These are phyloP conservation scores for Sylvilagus bachmani DNA, from an alignment of 2,113 vertebrate genomes.

Conservation along the genomic window DNA sequence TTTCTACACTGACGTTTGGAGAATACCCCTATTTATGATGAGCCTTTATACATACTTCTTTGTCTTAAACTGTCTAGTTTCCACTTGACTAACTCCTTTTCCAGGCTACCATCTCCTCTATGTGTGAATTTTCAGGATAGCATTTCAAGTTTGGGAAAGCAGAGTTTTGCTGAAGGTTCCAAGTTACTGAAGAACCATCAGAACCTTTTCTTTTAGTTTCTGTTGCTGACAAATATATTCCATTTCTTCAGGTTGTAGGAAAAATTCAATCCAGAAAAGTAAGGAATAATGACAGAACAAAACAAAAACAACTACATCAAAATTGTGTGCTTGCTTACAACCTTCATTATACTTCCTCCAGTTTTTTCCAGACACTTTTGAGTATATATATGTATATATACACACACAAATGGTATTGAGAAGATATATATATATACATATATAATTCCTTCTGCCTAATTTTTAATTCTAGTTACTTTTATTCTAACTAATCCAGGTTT, in stretches of 20 bases:
- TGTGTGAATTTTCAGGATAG: neutral
- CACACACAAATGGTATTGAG: no score
- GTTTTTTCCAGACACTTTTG: conserved; percentile 55
- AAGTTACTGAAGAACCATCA: neutral
- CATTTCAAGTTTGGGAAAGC: neutral
- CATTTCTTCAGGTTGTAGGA: conserved; percentile 19
- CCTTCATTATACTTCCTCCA: neutral
- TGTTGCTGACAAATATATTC: neutral
- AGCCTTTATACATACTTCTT: neutral
- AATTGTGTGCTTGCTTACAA: conserved; percentile 48
- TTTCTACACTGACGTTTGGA: neutral
- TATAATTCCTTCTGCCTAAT: conserved; percentile 36
- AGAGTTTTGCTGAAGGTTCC: neutral
- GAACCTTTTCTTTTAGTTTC: neutral
- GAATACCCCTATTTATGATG: neutral
- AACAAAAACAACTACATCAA: conserved; percentile 36
- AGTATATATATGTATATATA: neutral
- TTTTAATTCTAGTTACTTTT: conserved; percentile 62
- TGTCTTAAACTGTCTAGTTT: neutral
- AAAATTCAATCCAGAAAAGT: conserved; percentile 4
- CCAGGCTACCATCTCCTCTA: neutral
- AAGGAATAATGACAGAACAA: conserved; percentile 54
- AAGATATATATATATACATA: no score
- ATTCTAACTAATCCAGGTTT: conserved; percentile 62
- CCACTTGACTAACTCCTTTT: neutral